phyloP scores from a whole-genome alignment of 2,113 vertebrate genomes.

The Percina caprodes region DNA sequence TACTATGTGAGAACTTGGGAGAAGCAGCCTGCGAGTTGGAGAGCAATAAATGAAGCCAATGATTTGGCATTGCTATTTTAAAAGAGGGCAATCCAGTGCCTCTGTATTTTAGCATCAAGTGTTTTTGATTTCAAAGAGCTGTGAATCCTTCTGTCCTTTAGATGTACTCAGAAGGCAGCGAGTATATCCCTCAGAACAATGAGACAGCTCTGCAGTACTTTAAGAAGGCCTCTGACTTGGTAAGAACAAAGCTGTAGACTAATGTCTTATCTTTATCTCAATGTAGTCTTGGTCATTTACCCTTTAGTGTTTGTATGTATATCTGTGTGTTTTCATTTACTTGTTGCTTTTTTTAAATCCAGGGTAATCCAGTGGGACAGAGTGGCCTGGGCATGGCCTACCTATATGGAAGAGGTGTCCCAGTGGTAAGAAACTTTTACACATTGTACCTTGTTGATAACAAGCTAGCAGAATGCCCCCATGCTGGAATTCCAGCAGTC shows the following conservation, averaged over 20 bases:
- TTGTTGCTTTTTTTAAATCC: constrained; percentile 17
- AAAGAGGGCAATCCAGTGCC: not conserved
- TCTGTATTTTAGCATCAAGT: not conserved
- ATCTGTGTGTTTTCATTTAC: not conserved
- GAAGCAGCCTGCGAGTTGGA: not conserved
- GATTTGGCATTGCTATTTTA: not conserved
- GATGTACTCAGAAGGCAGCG: constrained; percentile 99
- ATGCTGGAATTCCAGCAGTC: not conserved
- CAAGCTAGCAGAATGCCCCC: not conserved
- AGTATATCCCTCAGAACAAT: constrained; percentile 94
- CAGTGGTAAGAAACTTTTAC: constrained; percentile 88
- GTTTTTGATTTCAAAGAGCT: not conserved
- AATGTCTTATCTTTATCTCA: not conserved
- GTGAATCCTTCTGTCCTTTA: constrained; percentile 70
- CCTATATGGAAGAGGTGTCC: constrained; percentile 94
- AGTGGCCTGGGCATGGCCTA: constrained; percentile 99
- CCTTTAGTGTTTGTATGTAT: not conserved
- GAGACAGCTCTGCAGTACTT: constrained; percentile 98
- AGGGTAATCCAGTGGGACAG: constrained; percentile 99
- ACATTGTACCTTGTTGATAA: not conserved
- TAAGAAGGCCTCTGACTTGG: constrained; percentile 97
- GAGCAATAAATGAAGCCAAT: constrained; percentile 2
- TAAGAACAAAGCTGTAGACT: constrained; percentile 72
- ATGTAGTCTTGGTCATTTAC: not conserved
- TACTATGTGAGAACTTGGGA: not conserved